Evolutionary conservation across 2,888 invertebrate genomes (phyloP), one percentile per base, ranked within the genome.

Genomic region (Archips crataeganus): DNA sequence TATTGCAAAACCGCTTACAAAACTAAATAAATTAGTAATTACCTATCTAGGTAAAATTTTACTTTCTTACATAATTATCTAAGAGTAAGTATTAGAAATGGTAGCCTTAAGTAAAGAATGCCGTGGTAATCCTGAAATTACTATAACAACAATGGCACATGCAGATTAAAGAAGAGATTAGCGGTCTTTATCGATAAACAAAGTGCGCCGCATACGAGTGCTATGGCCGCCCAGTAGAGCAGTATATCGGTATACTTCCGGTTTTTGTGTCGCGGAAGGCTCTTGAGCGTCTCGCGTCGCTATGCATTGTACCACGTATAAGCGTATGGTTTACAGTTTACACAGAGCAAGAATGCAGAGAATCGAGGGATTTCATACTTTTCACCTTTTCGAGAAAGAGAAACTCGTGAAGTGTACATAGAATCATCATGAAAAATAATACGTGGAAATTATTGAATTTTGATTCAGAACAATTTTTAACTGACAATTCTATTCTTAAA

Each of bases 241-340:
- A 11, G 45, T 39, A 49, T 42, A 23, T 10, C 42, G 57, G 36
- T 36, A 62, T 51, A 71, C 75, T 79, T 84, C 82, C 81, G 79
- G 80, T 75, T 61, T 61, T 77, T 75, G 76, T 76, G 79, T 78
- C 79, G 78, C 75, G 78, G 84, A 84, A 85, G 79, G 80, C 84
- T 78, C 79, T 80, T 78, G 64, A 82, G 77, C 79, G 80, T 77
- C 77, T 78, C 76, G 69, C 77, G 76, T 77, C 47, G 47, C 23
- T 62, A 70, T 67, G 51, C 67, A 66, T 49, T 32, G 51, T 64
- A 57, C 15, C 0, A 69, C 45, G 61, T 71, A 71, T 60, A 59
- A 70, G 64, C 60, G 62, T 49, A 65, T 49, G 51, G 45, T 67
- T 32, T 64, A 51, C 61, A 11, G 45, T 67, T 32, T 64, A 51